Percentiles rank a stretch among this genome's conserved stretches.
phyloP scores from a whole-genome alignment of 92 coral and sea anemone species.

The Heteractis magnifica region DNA sequence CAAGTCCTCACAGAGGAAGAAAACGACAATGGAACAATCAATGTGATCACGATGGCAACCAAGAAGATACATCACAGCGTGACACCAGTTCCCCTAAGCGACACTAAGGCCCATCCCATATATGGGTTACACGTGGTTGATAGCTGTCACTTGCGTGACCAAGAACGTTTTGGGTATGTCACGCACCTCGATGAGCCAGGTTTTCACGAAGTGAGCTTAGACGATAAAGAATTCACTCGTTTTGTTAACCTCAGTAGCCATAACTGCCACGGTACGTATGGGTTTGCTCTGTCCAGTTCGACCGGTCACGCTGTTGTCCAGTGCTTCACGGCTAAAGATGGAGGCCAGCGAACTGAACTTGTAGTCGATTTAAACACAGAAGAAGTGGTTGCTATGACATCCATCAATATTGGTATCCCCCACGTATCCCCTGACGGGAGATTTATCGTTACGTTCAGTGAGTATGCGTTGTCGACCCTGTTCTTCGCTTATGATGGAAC shows the following conservation, averaged over 20 bases:
- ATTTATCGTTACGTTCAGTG: slow-evolving; percentile 52
- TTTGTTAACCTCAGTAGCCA: slow-evolving; percentile 54
- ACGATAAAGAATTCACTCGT: slow-evolving; percentile 44
- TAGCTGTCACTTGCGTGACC: slow-evolving; percentile 59
- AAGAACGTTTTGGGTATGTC: slow-evolving; percentile 54
- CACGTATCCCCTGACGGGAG: slow-evolving; percentile 71
- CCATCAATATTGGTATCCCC: slow-evolving; percentile 52
- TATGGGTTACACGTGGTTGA: slow-evolving; percentile 60
- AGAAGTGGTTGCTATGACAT: slow-evolving; percentile 31
- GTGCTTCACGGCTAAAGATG: slow-evolving; percentile 56
- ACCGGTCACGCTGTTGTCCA: slow-evolving; percentile 56
- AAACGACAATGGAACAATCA: slow-evolving; percentile 65
- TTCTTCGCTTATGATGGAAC: slow-evolving; percentile 50
- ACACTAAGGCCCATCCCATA: slow-evolving; percentile 7
- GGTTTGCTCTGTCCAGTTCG: slow-evolving; percentile 43
- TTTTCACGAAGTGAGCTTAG: slow-evolving; percentile 62
- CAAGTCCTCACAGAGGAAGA: slow-evolving; percentile 58
- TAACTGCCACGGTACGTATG: slow-evolving; percentile 62
- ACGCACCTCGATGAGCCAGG: slow-evolving; percentile 69
- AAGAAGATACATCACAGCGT: slow-evolving; percentile 43
- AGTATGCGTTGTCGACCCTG: slow-evolving; percentile 45
- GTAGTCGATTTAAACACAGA: slow-evolving; percentile 46
- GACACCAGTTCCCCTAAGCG: slow-evolving; percentile 23
- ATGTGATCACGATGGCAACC: slow-evolving; percentile 50
- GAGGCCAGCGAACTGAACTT: slow-evolving; percentile 44